Percentiles rank a stretch among this genome's conserved stretches.
phyloP scores from a whole-genome alignment of 2,888 invertebrate species.

The Pinctada fucata region DNA sequence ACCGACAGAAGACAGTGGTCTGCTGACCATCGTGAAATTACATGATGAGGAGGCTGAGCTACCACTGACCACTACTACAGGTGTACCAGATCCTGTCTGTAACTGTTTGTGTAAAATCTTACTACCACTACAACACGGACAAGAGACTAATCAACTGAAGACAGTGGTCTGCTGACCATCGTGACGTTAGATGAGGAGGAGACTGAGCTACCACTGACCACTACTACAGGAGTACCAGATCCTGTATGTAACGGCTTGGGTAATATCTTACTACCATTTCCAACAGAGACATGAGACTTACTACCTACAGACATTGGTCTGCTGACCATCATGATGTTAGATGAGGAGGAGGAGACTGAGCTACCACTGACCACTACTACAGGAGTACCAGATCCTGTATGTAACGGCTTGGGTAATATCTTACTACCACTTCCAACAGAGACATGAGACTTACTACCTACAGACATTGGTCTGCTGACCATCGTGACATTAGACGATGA shows the following conservation, averaged over 20 bases:
- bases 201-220: conserved; percentile 65
- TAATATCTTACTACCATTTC: conserved; percentile 67
- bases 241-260: conserved; percentile 55
- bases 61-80: conserved; percentile 70
- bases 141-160: conserved; percentile 41
- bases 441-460: conserved; percentile 29
- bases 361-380: conserved; percentile 70
- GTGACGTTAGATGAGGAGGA: conserved; percentile 59
- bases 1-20: conserved; percentile 54
- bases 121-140: conserved; percentile 59
- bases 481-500: conserved; percentile 62
- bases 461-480: conserved; percentile 61
- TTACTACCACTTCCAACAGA: conserved; percentile 57
- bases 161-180: conserved; percentile 63
- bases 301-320: conserved; percentile 51
- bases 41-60: conserved; percentile 51
- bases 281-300: not conserved
- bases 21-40: conserved; percentile 64
- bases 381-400: conserved; percentile 56
- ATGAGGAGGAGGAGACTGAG: conserved; percentile 49
- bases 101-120: conserved; percentile 73
- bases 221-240: conserved; percentile 63
- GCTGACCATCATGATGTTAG: conserved; percentile 65
- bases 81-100: conserved; percentile 57
- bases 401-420: conserved; percentile 70